phyloP scores from a whole-genome alignment of 2,113 vertebrate genomes.

The Mus pahari region DNA sequence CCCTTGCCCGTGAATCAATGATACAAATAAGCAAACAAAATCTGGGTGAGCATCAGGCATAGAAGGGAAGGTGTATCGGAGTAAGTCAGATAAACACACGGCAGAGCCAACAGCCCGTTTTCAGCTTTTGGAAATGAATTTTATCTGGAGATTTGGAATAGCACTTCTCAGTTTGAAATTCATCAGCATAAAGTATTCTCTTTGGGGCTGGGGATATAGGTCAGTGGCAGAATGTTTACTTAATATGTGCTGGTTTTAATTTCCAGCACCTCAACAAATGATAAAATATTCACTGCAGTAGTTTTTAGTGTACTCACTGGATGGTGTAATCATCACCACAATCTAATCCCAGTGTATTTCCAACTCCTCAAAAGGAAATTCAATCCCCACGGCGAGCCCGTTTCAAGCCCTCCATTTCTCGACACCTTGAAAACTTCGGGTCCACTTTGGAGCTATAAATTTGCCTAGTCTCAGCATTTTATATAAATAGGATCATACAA shows the following conservation, averaged over 20 bases:
- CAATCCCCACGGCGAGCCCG: not conserved
- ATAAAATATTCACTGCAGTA: not conserved
- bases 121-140: constrained; percentile 41
- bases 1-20: not conserved
- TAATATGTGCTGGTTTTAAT: not conserved
- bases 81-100: constrained; percentile 46
- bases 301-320: not conserved
- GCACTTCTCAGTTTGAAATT: not conserved
- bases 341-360: constrained; percentile 45
- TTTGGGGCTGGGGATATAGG: not conserved
- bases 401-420: not conserved
- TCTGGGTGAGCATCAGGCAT: not conserved
- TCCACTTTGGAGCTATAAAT: constrained; percentile 1
- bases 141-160: constrained; percentile 44
- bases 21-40: constrained; percentile 51
- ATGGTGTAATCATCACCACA: not conserved
- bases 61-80: constrained; percentile 4
- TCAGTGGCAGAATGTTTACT: not conserved
- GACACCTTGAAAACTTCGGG: not conserved
- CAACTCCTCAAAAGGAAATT: not conserved
- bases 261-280: not conserved
- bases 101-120: constrained; percentile 15
- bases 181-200: not conserved
- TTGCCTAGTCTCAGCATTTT: not conserved
- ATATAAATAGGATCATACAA: not conserved